Base-by-base conservation (phyloP, 2,888 invertebrate species). In the Teleiodes luculella region DNA sequence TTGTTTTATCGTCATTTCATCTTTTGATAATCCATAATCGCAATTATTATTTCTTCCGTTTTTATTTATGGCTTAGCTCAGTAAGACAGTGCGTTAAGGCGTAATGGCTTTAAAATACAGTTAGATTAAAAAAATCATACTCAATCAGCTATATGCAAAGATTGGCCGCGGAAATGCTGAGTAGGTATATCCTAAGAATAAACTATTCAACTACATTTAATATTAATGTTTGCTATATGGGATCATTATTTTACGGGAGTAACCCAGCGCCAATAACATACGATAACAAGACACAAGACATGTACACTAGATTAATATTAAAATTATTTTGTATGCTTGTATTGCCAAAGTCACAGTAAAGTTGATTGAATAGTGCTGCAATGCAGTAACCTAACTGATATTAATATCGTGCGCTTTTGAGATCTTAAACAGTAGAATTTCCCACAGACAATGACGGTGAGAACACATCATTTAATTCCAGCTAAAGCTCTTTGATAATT, bases 261-360 rank as follows among this genome's bases (percentile, higher is more conserved):
- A 51, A 51, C 41, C 37, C 31, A 51, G 41, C 51, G 51, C 51
- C 51, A 51, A 51, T 39, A 51, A 51, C 30, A 13, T 51, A 41
- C 30, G 13, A 14, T 28, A 37, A 50, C 30, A 41, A 41, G 51
- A 41, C 51, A 51, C 51, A 31, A 51, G 51, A 51, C 51, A 51
- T 10, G 20, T 51, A 41, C 31, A 31, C 48, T 28, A 37, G 49
- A 13, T 49, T 46, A 37, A n/a, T 36, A 49, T 24, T 49, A 37
- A n/a, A 11, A 24, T 28, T n/a, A 36, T 20, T 37, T 33, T 49
- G 36, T 49, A 49, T 49, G 5, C 13, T 49, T 2, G 24, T 49
- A 37, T 49, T 36, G 49, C 48, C 18, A 35, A 48, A 30, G 48
- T 48, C 48, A 48, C 48, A 48, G 48, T 18, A 33, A 11, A n/a